Evolutionary conservation across 2,113 vertebrate genomes (phyloP).

Genomic region (Mobula birostris): DNA sequence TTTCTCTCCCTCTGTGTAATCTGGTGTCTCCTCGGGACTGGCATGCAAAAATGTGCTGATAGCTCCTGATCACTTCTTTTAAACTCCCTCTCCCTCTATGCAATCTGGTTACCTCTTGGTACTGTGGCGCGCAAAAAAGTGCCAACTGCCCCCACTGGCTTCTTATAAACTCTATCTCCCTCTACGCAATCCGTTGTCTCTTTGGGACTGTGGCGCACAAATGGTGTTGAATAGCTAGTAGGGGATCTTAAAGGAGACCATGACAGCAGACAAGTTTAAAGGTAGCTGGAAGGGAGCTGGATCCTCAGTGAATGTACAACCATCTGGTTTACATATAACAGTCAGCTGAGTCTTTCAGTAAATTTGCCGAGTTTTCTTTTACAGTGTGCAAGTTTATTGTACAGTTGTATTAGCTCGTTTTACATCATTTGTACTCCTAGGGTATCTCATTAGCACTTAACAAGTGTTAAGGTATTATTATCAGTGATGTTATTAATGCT

Average conservation of each 20-base stretch:
- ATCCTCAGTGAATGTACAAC: neutral
- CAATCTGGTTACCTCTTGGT: no score
- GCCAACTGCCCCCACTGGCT: no score
- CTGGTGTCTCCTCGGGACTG: no score
- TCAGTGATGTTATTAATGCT: neutral
- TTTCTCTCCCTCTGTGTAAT: no score
- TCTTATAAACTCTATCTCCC: no score
- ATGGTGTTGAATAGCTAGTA: neutral
- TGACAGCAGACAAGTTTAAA: no score
- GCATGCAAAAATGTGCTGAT: no score
- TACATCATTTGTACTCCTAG: neutral
- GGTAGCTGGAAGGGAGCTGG: neutral
- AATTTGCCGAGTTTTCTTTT: neutral
- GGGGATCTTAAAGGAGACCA: neutral
- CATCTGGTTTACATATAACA: neutral
- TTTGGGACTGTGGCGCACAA: no score
- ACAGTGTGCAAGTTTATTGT: neutral
- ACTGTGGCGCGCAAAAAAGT: no score
- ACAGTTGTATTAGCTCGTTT: neutral
- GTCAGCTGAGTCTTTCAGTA: neutral
- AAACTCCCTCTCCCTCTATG: no score
- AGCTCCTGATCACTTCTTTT: no score
- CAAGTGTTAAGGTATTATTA: neutral
- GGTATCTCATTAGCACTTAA: neutral
- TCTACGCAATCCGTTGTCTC: no score